phyloP scores from a whole-genome alignment of 1,140 invertebrate genomes.

The Oncopodura yosiiana region DNA sequence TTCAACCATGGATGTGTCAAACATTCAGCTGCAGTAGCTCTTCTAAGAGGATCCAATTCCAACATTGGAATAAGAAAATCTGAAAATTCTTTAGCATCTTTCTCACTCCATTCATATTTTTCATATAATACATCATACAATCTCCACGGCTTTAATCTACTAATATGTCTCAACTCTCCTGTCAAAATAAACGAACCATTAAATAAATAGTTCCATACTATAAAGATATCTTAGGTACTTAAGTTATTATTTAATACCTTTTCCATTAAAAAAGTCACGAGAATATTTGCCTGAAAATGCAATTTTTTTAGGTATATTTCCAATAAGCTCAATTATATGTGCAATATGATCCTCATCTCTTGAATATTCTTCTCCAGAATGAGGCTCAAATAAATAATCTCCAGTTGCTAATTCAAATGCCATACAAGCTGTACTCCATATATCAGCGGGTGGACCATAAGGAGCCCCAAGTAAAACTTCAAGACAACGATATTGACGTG shows the following conservation, averaged over 20 bases:
- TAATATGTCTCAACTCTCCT: slow-evolving; percentile 74
- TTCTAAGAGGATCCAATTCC: slow-evolving; percentile 76
- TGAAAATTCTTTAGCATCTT: slow-evolving; percentile 77
- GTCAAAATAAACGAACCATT: neutral
- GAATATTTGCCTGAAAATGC: slow-evolving; percentile 85
- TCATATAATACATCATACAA: slow-evolving; percentile 84
- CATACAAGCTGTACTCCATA: slow-evolving; percentile 98
- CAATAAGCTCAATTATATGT: slow-evolving; percentile 94
- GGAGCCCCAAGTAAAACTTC: slow-evolving; percentile 91
- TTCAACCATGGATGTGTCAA: slow-evolving; percentile 82
- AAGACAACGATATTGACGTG: slow-evolving; percentile 90
- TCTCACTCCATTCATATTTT: slow-evolving; percentile 84
- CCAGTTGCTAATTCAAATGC: slow-evolving; percentile 97
- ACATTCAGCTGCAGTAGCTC: slow-evolving; percentile 87
- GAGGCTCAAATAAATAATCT: slow-evolving; percentile 98
- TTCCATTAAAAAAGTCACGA: slow-evolving; percentile 84
- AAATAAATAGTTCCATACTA: neutral
- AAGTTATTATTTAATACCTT: slow-evolving; percentile 46
- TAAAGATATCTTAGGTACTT: neutral
- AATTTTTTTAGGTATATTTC: slow-evolving; percentile 83
- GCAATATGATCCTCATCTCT: slow-evolving; percentile 97
- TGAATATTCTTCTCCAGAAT: slow-evolving; percentile 74
- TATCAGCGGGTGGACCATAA: slow-evolving; percentile 89
- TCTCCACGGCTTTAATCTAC: slow-evolving; percentile 85
- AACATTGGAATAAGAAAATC: slow-evolving; percentile 92